Percentiles rank a stretch among this genome's conserved stretches.
These are phyloP conservation scores for Myripristis jacobus DNA, from an alignment of 2,797 vertebrate species.

Conservation along the genomic window DNA sequence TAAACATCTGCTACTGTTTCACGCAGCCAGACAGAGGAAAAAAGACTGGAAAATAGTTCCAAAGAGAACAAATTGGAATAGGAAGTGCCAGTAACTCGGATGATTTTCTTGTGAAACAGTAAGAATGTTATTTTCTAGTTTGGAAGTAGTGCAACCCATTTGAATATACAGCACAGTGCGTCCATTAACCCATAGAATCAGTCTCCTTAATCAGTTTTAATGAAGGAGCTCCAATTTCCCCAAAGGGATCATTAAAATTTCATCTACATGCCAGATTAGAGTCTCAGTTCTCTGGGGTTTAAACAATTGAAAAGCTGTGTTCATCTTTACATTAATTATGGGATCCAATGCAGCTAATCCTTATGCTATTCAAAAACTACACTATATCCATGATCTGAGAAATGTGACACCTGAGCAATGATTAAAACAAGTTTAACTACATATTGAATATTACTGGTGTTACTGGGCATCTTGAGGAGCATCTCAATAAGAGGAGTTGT, in stretches of 20 bases:
- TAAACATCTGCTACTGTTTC: constrained; percentile 20
- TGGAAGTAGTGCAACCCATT: too few species aligned
- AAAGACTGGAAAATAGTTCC: constrained; percentile 7
- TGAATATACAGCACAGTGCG: too few species aligned
- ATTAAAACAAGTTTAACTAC: too few species aligned
- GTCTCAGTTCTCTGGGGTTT: constrained; percentile 1
- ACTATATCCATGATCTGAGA: too few species aligned
- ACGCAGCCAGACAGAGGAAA: constrained; percentile 13
- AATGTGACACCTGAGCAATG: too few species aligned
- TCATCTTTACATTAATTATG: too few species aligned
- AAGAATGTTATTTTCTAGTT: neutral
- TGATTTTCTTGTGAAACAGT: constrained; percentile 21
- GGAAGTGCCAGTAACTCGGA: neutral
- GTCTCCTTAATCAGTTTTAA: too few species aligned
- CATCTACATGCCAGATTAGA: constrained; percentile 30
- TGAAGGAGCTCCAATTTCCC: neutral
- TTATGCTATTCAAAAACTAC: too few species aligned
- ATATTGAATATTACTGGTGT: too few species aligned
- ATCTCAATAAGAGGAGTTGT: too few species aligned
- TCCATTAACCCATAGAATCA: too few species aligned
- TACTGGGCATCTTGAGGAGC: too few species aligned
- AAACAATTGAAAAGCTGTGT: constrained; percentile 8
- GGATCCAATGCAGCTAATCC: neutral
- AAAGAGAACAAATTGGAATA: constrained; percentile 27
- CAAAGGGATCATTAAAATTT: constrained; percentile 27